A percentile compares a stretch with the other conserved stretches of the same genome.
Evolutionary conservation across 1,140 invertebrate genomes (phyloP).

Genomic region (Archivesica marissinica): DNA sequence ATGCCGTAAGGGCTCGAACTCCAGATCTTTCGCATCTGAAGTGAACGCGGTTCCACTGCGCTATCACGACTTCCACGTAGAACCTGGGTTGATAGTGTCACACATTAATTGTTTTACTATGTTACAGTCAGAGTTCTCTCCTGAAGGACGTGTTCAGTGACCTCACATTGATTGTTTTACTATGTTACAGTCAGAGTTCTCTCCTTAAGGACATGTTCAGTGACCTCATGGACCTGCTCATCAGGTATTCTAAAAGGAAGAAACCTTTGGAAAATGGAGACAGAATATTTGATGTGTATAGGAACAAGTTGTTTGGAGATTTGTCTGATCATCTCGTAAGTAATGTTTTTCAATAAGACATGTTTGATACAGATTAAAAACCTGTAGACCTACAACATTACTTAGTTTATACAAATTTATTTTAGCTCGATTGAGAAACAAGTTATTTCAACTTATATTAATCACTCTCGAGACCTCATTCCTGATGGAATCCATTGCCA

Average conservation of each 20-base stretch:
- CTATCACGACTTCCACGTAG: too few species aligned
- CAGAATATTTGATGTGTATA: slow-evolving; percentile 14
- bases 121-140: background rate
- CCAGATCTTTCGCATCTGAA: too few species aligned
- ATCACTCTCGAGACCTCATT: too few species aligned
- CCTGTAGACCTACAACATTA: too few species aligned
- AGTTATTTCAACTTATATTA: too few species aligned
- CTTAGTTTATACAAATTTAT: too few species aligned
- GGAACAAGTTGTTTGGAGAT: slow-evolving; percentile 5
- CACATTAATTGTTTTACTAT: background rate
- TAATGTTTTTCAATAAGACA: background rate
- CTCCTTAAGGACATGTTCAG: background rate
- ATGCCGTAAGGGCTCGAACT: too few species aligned
- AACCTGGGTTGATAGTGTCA: too few species aligned
- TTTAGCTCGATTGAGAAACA: too few species aligned
- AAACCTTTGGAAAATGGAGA: slow-evolving; percentile 5
- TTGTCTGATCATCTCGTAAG: background rate
- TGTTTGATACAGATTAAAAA: too few species aligned
- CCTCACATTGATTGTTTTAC: background rate
- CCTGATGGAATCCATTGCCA: too few species aligned
- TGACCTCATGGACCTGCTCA: background rate
- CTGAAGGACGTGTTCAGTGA: background rate
- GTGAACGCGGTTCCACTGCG: too few species aligned
- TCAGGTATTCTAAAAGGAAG: slow-evolving; percentile 3
- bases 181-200: background rate